These are phyloP conservation scores for Drosophila kohkoa DNA, from an alignment of 1,140 invertebrate genomes.

Conservation along the genomic window DNA sequence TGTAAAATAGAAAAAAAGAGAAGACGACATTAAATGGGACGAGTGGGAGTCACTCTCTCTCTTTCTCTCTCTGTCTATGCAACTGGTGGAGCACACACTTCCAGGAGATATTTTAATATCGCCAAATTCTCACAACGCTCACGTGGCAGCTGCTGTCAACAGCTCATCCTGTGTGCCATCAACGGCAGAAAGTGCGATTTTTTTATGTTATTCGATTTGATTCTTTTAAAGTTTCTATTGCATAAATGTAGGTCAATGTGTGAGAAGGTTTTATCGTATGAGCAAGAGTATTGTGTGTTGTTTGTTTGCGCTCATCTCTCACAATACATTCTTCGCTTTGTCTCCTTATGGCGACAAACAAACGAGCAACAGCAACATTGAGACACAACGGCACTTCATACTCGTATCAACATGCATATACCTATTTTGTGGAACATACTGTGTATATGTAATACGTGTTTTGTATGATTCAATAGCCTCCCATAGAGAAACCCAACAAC, in stretches of 20 bases:
- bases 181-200: slow-evolving; percentile 27
- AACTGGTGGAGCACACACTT: slow-evolving; percentile 22
- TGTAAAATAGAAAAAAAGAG: not conserved
- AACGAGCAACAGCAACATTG: slow-evolving; percentile 44
- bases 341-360: slow-evolving; percentile 58
- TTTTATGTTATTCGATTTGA: slow-evolving; percentile 53
- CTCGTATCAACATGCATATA: not conserved
- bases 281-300: not conserved
- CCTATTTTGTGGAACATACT: too few relatives aligned
- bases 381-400: slow-evolving; percentile 34
- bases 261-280: slow-evolving; percentile 43
- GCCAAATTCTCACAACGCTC: slow-evolving; percentile 24
- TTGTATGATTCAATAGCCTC: slow-evolving; percentile 58
- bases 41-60: not conserved
- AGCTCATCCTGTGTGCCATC: not conserved
- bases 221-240: slow-evolving; percentile 65
- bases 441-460: slow-evolving; percentile 48
- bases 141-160: slow-evolving; percentile 20
- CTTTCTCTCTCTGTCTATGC: not conserved
- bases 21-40: slow-evolving; percentile 8
- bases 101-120: slow-evolving; percentile 39
- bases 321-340: not conserved
- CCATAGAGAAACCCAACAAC: slow-evolving; percentile 32
- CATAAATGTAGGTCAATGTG: slow-evolving; percentile 72
- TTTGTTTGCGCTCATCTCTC: not conserved